phyloP scores from a whole-genome alignment of 2,797 vertebrate genomes.

The Sebastes reedi region DNA sequence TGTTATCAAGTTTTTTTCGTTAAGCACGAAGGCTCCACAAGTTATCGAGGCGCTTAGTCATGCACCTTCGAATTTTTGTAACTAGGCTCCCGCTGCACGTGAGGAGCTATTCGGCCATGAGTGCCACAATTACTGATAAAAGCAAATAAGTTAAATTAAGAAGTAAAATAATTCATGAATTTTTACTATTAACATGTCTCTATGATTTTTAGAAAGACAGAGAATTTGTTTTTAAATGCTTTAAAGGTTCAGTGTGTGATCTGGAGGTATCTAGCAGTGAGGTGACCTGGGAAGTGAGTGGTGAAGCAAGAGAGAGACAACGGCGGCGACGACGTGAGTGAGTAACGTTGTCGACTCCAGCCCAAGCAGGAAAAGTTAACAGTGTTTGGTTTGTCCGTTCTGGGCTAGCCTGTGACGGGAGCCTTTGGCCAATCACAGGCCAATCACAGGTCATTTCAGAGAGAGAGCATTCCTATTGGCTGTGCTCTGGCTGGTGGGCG shows the following conservation, averaged over 20 bases:
- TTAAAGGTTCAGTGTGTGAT: neutral
- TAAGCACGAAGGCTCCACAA: neutral
- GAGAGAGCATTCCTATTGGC: too few species aligned
- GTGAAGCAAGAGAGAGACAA: too few species aligned
- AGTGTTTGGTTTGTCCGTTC: too few species aligned
- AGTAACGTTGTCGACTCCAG: too few species aligned
- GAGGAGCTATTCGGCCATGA: neutral
- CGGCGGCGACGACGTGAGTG: too few species aligned
- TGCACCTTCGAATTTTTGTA: neutral
- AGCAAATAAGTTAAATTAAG: neutral
- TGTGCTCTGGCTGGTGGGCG: too few species aligned
- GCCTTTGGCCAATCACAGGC: too few species aligned
- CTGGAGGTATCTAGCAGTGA: too few species aligned
- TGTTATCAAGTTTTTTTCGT: neutral
- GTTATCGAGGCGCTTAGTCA: neutral
- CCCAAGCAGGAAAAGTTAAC: too few species aligned
- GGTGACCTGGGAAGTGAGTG: too few species aligned
- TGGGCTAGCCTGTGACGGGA: too few species aligned
- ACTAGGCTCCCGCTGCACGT: neutral
- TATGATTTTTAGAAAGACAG: neutral
- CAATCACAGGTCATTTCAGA: too few species aligned
- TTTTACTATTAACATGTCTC: neutral
- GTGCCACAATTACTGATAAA: neutral
- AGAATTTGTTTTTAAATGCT: neutral
- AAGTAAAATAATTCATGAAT: neutral